These are phyloP conservation scores for Syngnathus rostellatus DNA, from an alignment of 2,797 vertebrate species.

Conservation along the genomic window DNA sequence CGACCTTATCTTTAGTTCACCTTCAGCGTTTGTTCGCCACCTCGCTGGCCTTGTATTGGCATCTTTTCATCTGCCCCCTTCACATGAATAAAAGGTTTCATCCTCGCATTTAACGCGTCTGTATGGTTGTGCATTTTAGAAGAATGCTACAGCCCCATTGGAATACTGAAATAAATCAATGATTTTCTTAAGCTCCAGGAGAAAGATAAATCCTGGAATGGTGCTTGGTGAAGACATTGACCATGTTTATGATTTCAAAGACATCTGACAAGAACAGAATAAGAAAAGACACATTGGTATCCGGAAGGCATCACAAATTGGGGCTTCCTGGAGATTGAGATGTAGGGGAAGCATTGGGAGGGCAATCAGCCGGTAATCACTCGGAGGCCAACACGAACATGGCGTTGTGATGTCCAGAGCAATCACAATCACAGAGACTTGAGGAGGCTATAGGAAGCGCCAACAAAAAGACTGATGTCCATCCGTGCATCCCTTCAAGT, in stretches of 20 bases:
- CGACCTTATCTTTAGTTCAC: not conserved
- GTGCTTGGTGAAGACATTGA: too few relatives aligned
- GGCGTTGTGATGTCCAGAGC: constrained; percentile 23
- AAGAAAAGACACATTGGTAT: not conserved
- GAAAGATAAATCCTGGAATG: too few relatives aligned
- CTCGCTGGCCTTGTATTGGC: constrained; percentile 24
- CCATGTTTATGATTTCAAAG: too few relatives aligned
- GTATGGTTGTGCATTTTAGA: constrained; percentile 30
- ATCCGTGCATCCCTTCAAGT: not conserved
- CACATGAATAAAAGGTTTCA: constrained; percentile 33
- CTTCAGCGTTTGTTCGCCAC: constrained; percentile 5
- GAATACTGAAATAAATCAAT: too few relatives aligned
- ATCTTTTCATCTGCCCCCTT: constrained; percentile 13
- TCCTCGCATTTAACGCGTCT: constrained; percentile 27
- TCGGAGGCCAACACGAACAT: constrained; percentile 31
- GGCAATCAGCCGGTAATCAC: constrained; percentile 35
- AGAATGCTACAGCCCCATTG: too few relatives aligned
- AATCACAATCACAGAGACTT: constrained; percentile 39
- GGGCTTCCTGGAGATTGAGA: not conserved
- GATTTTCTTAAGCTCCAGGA: too few relatives aligned
- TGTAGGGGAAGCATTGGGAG: constrained; percentile 11
- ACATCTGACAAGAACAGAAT: not conserved
- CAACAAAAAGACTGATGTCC: not conserved
- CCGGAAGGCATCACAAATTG: not conserved
- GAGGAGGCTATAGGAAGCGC: not conserved